These are phyloP conservation scores for Protonemura montana DNA, from an alignment of 2,888 invertebrate species.

Conservation along the genomic window DNA sequence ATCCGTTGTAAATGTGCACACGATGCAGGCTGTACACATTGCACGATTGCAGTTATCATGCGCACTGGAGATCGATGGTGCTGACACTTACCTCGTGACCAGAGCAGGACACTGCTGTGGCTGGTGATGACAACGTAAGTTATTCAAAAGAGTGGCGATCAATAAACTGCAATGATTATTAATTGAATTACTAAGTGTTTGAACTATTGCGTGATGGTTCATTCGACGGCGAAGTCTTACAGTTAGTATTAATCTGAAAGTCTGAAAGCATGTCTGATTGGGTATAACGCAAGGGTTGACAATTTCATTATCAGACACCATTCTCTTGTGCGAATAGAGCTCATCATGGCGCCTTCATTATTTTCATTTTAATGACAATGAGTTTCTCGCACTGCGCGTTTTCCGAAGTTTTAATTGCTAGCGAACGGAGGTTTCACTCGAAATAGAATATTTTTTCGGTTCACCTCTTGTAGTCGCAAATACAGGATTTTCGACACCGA, in stretches of 20 bases:
- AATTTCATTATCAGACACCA: neutral
- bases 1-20: neutral
- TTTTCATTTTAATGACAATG: too few species aligned
- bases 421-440: too few species aligned
- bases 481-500: too few species aligned
- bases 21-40: neutral
- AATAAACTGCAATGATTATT: slow-evolving; percentile 7
- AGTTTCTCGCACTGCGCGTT: too few species aligned
- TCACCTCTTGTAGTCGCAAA: too few species aligned
- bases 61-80: neutral
- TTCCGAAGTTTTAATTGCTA: too few species aligned
- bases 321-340: neutral
- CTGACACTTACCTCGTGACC: neutral
- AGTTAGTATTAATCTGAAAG: neutral
- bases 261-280: neutral
- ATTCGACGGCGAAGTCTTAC: neutral
- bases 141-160: neutral
- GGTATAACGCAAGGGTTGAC: neutral
- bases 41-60: neutral
- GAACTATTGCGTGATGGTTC: neutral
- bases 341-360: too few species aligned
- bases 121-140: neutral
- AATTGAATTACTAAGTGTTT: neutral
- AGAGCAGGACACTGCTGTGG: neutral
- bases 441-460: too few species aligned